These are phyloP conservation scores for Chouioia cunea DNA, from an alignment of 2,888 invertebrate genomes.

Conservation along the genomic window DNA sequence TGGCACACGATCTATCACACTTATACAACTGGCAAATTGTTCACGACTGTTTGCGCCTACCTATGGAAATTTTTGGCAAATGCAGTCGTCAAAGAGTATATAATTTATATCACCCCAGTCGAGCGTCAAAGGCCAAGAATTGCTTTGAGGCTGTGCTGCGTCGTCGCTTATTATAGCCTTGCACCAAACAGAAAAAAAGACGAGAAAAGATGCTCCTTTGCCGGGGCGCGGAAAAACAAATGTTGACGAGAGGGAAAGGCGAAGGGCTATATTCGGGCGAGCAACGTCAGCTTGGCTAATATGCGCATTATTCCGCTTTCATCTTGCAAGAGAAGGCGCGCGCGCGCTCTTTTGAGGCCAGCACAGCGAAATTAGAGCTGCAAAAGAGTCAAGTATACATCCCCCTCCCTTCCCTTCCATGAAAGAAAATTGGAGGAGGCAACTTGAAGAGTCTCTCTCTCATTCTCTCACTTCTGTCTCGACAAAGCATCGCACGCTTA, in stretches of 20 bases:
- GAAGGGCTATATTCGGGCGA: slow-evolving; percentile 36
- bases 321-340: not conserved
- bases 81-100: slow-evolving; percentile 4
- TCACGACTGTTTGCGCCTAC: no score
- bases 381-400: no score
- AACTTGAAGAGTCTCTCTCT: no score
- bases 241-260: slow-evolving; percentile 21
- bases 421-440: no score
- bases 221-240: slow-evolving; percentile 30
- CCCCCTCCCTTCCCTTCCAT: no score
- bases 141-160: slow-evolving; percentile 9
- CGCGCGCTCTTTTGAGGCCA: not conserved
- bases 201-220: slow-evolving; percentile 26
- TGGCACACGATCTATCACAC: no score
- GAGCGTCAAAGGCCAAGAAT: slow-evolving; percentile 36
- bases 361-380: no score
- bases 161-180: not conserved
- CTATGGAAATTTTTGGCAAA: not conserved
- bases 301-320: slow-evolving; percentile 41
- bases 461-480: no score
- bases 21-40: no score
- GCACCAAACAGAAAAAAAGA: slow-evolving; percentile 24
- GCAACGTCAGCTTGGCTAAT: slow-evolving; percentile 18
- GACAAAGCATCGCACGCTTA: not conserved
- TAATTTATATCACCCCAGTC: slow-evolving; percentile 21